Base-by-base conservation (phyloP, 1,140 invertebrate species). In the Tetranychus urticae region DNA sequence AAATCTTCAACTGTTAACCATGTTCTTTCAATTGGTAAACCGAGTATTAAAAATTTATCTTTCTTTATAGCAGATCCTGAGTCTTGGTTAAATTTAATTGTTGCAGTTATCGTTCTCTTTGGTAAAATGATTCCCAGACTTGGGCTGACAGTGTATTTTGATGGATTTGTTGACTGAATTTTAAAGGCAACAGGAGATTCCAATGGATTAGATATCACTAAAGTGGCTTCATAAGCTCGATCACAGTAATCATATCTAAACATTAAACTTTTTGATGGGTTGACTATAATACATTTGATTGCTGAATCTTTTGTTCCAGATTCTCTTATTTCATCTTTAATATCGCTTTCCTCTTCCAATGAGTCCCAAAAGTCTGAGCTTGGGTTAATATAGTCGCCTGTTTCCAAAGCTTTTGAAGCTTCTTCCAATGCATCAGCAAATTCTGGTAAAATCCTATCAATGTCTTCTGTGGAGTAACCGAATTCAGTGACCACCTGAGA, bases 141-240 rank as follows among this genome's bases (percentile, higher is more conserved):
- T 8, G 59, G 62, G 14, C 39, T 36, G 2, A 63, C 62, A 13
- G 34, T 46, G 45, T 61, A 63, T 34, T 23, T 42, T 12, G 42
- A 23, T 6, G 59, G 36, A 58, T 50, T 58, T n/a, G 31, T 63
- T 4, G 54, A 61, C 55, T 63, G 62, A 2, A 63, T 37, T 54
- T 63, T 63, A 36, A 61, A 63, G 36, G 62, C 62, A 31, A 63
- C 14, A n/a, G 55, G 45, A 47, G 10, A n/a, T 8, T 55, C 23
- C 13, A 12, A 31, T 14, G 35, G 23, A 50, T 63, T 63, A 23
- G n/a, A 23, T 6, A 60, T 52, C 10, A 35, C 10, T 14, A 60
- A 7, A 13, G 31, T 12, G 2, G 47, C 59, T 10, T 50, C 36
- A 39, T 36, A 54, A 37, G 34, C 3, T 12, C 35, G 14, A 35